These are phyloP conservation scores for Seriola quinqueradiata DNA, from an alignment of 2,113 vertebrate species.

Conservation along the genomic window DNA sequence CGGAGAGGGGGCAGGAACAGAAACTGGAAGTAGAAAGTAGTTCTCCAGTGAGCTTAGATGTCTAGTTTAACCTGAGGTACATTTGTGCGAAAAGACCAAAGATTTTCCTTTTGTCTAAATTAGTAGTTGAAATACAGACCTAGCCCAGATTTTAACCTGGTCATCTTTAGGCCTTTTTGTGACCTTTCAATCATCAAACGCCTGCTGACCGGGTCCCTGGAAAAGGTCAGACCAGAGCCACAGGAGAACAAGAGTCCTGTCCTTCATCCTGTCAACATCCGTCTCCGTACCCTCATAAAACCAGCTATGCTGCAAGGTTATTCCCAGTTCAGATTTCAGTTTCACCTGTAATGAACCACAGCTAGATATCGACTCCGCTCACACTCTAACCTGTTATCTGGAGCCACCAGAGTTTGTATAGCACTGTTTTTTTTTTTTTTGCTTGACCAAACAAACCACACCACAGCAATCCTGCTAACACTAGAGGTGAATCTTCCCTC, in stretches of 20 bases:
- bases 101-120: neutral
- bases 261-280: neutral
- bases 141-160: neutral
- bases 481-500: neutral
- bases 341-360: neutral
- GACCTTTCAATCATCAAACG: neutral
- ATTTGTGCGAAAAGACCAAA: neutral
- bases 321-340: neutral
- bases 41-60: neutral
- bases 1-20: too few relatives aligned
- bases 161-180: neutral
- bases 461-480: neutral
- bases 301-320: neutral
- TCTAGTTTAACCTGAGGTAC: neutral
- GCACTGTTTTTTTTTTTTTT: neutral
- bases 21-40: too few relatives aligned
- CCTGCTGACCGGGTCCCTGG: neutral
- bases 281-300: neutral
- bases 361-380: neutral
- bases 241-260: neutral
- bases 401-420: conserved; percentile 1
- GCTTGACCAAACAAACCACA: neutral
- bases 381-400: neutral
- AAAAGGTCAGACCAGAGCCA: neutral
- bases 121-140: neutral